These are phyloP conservation scores for Urophycis tenuis DNA, from an alignment of 2,797 vertebrate genomes.

Conservation along the genomic window DNA sequence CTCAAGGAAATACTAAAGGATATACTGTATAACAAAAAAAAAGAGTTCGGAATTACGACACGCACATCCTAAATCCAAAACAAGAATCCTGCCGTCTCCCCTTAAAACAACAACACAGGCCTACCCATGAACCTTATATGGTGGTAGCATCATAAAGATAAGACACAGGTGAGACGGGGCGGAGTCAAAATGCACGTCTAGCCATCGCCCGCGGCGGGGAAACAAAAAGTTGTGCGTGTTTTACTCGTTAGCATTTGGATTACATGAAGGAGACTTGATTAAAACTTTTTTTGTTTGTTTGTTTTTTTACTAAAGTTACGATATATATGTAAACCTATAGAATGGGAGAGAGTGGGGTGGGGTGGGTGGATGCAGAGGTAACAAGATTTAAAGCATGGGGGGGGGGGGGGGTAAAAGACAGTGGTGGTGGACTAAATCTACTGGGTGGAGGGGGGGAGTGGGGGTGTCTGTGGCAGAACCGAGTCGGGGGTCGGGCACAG, in stretches of 20 bases:
- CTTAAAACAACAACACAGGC: slow-evolving; percentile 35
- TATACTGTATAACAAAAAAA: slow-evolving; percentile 34
- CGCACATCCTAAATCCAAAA: slow-evolving; percentile 27
- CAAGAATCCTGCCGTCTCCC: slow-evolving; percentile 27
- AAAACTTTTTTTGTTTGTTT: neutral
- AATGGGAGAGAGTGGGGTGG: slow-evolving; percentile 8
- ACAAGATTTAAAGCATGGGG: neutral
- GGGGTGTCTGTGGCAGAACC: neutral
- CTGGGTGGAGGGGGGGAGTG: slow-evolving; percentile 2
- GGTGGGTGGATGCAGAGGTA: slow-evolving; percentile 6
- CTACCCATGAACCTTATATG: slow-evolving; percentile 38
- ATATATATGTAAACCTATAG: slow-evolving; percentile 23
- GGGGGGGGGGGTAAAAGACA: neutral
- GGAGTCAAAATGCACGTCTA: slow-evolving; percentile 44
- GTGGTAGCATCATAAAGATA: slow-evolving; percentile 40
- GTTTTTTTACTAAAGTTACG: slow-evolving; percentile 26
- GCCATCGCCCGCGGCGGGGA: slow-evolving; percentile 49
- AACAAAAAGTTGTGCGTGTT: slow-evolving; percentile 47
- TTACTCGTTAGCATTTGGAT: slow-evolving; percentile 29
- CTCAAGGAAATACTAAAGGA: slow-evolving; percentile 14
- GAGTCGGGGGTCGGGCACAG: neutral
- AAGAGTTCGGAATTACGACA: slow-evolving; percentile 45
- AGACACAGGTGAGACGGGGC: slow-evolving; percentile 36
- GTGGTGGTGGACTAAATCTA: neutral
- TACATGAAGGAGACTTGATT: slow-evolving; percentile 7